Base-by-base conservation (phyloP, 2,113 vertebrate species). In the Macaca nemestrina region DNA sequence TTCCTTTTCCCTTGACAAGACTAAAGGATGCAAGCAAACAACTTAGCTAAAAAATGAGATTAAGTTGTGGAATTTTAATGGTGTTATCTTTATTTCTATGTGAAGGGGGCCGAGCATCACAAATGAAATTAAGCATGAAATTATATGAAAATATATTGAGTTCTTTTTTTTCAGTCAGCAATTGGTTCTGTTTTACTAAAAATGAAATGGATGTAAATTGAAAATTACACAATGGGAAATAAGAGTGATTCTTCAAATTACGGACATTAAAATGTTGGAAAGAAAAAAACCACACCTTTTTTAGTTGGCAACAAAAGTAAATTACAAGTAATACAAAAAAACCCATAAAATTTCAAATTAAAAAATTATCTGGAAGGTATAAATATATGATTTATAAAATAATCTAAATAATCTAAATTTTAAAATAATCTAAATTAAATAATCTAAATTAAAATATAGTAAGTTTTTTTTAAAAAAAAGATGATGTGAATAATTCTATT, bases 121-220 rank as follows among this genome's bases (percentile, higher is more conserved):
- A 80, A 90, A 90, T 93, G 64, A 93, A 93, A 89, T 79, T 96
- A 94, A 94, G 79, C 78, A 89, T 87, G 72, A 91, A 95, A 96
- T 94, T 87, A 68, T 84, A 68, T 81, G 25, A 14, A 94, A 87
- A 90, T 94, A 40, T 17, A 70, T 78, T 82, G 73, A 96, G 25
- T 4, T 9, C 13, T 75, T 93, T 76, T 67, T 93, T 73, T 91
- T 79, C 14, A 94, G 5, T 7, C 25, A 93, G 2, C 13, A 89
- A 14, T 84, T 48, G 4, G 12, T 68, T 91, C 20, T 84, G 13
- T 81, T 80, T 96, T 92, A 78, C 30, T 90, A 48, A 96, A 91
- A 57, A 55, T 20, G 75, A 23, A 95, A 80, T 52, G 8, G 3
- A 88, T 92, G 76, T n/a, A 61, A 45, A 57, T 86, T 83, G 2